Conservation (phyloP, 2,888 invertebrate species). For the Globia sparganii region DNA sequence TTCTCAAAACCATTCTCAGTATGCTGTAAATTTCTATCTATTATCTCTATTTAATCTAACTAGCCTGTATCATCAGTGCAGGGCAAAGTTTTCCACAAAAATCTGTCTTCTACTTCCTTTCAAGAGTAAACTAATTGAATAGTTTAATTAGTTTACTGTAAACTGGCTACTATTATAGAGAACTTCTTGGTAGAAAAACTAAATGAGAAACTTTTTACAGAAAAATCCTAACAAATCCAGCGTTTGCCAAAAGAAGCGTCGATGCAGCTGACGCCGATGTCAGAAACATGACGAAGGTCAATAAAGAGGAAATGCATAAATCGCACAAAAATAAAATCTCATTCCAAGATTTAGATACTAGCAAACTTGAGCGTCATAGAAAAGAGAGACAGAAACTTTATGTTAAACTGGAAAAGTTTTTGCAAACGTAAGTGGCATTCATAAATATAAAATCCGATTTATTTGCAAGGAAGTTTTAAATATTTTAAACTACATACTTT, state of each 20-base stretch:
- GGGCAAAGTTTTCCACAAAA: not conserved
- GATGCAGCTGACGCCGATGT: slow-evolving; percentile 61
- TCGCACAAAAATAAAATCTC: slow-evolving; percentile 73
- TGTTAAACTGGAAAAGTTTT: slow-evolving; percentile 91
- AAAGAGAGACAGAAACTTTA: slow-evolving; percentile 91
- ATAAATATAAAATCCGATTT: slow-evolving; percentile 54
- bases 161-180: no score
- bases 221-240: slow-evolving; percentile 84
- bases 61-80: not conserved
- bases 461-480: slow-evolving; percentile 34
- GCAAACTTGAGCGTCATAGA: slow-evolving; percentile 89
- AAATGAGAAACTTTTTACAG: slow-evolving; percentile 66
- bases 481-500: slow-evolving; percentile 39
- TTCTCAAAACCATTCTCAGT: not conserved
- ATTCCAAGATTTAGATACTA: slow-evolving; percentile 75
- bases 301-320: slow-evolving; percentile 81
- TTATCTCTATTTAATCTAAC: not conserved
- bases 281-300: slow-evolving; percentile 47
- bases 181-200: not conserved
- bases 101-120: not conserved
- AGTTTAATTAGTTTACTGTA: no score
- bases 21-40: no score
- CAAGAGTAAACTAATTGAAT: not conserved
- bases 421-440: slow-evolving; percentile 90
- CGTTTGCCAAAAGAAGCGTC: slow-evolving; percentile 86